Conservation (phyloP, 2,113 vertebrate genomes). For the Cardinalis cardinalis region DNA sequence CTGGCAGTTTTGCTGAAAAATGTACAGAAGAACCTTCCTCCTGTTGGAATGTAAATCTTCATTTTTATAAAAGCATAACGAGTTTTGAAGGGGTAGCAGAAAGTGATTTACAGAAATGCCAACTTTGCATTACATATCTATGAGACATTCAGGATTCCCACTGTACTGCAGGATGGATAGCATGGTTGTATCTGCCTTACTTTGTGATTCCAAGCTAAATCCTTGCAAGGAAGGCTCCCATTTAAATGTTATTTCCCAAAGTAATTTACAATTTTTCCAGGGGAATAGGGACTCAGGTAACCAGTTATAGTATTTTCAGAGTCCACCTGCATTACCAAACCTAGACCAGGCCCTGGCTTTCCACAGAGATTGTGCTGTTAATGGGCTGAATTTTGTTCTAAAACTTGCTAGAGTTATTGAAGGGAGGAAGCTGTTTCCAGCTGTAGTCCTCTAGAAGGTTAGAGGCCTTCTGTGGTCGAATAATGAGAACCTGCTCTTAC, state of each 20-base stretch:
- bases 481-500: not conserved
- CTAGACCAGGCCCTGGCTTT: not conserved
- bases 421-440: not conserved
- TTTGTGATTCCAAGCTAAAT: not conserved
- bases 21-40: not conserved
- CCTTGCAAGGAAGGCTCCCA: not conserved
- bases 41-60: not conserved
- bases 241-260: not conserved
- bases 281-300: not conserved
- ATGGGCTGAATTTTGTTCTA: not conserved
- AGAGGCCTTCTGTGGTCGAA: not conserved
- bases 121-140: not conserved
- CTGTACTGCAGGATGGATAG: not conserved
- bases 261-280: not conserved
- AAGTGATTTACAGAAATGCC: not conserved
- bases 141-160: not conserved
- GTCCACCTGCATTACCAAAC: not conserved
- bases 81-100: not conserved
- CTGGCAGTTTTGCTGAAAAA: not conserved
- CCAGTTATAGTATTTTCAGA: not conserved
- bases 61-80: not conserved
- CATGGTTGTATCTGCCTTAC: not conserved
- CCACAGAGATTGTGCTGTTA: not conserved
- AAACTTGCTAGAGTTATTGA: not conserved
- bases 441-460: not conserved